phyloP scores from a whole-genome alignment of 2,888 invertebrate species.

The Dorcus parallelipipedus region DNA sequence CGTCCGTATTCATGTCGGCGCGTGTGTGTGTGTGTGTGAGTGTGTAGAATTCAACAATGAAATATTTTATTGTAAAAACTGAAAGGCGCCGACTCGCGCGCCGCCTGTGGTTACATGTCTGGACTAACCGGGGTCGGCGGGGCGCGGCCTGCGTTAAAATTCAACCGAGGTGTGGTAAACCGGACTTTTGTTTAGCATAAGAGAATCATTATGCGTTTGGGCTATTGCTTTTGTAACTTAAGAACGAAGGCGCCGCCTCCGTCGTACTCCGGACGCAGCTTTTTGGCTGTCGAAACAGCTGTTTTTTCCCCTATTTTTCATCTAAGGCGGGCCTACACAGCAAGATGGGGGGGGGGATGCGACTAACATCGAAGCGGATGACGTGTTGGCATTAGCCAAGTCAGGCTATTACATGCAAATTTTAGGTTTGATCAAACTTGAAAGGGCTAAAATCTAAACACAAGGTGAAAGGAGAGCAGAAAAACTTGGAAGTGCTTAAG shows the following conservation, averaged over 20 bases:
- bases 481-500: too few species aligned
- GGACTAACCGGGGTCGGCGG: too few species aligned
- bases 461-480: too few species aligned
- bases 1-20: not conserved
- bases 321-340: not conserved
- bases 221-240: constrained; percentile 48
- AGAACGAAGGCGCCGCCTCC: constrained; percentile 27
- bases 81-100: constrained; percentile 10
- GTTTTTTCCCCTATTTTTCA: not conserved
- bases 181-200: constrained; percentile 49
- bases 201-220: constrained; percentile 45
- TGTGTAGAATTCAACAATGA: constrained; percentile 13
- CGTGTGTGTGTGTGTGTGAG: constrained; percentile 11
- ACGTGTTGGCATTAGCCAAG: too few species aligned
- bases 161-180: constrained; percentile 47
- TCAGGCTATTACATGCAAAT: too few species aligned
- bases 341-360: too few species aligned
- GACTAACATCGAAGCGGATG: too few species aligned
- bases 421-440: too few species aligned
- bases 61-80: constrained; percentile 45
- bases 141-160: constrained; percentile 19
- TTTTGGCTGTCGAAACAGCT: constrained; percentile 1
- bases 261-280: constrained; percentile 8
- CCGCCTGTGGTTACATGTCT: too few species aligned
- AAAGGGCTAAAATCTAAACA: too few species aligned